Conservation (phyloP, 2,797 vertebrate genomes). For the Uromys caudimaculatus region DNA sequence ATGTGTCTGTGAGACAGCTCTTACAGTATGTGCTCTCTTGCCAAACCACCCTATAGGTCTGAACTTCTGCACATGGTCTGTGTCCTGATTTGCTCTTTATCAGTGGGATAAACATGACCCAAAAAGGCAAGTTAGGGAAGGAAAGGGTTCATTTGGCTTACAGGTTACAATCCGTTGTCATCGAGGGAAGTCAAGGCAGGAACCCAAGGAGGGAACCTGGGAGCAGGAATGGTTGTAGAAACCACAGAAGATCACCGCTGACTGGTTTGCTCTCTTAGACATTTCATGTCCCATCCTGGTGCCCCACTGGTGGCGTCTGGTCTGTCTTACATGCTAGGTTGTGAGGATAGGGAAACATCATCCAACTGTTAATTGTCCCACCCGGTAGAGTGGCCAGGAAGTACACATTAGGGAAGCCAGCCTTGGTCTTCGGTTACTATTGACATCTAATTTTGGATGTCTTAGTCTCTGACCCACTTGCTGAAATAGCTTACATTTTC, state of each 20-base stretch:
- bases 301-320: not conserved
- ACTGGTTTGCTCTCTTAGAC: not conserved
- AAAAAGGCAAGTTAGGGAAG: not conserved
- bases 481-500: not conserved
- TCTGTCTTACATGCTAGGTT: not conserved
- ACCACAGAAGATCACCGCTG: not conserved
- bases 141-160: not conserved
- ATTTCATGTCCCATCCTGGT: fast-evolving
- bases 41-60: not conserved
- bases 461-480: not conserved
- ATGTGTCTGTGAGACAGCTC: not conserved
- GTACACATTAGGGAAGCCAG: too few species aligned
- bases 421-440: not conserved
- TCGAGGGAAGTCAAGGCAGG: not conserved
- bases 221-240: not conserved
- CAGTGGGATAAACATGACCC: not conserved
- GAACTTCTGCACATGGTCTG: not conserved
- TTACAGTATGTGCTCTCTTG: fast-evolving
- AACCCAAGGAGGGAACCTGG: not conserved
- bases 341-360: not conserved
- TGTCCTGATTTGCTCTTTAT: not conserved
- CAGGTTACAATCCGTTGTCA: not conserved
- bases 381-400: not conserved
- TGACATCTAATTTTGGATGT: not conserved
- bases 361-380: not conserved